Evolutionary conservation across 2,797 vertebrate genomes (phyloP), one percentile per base, ranked within the genome.

Genomic region (Sarcoramphus papa): DNA sequence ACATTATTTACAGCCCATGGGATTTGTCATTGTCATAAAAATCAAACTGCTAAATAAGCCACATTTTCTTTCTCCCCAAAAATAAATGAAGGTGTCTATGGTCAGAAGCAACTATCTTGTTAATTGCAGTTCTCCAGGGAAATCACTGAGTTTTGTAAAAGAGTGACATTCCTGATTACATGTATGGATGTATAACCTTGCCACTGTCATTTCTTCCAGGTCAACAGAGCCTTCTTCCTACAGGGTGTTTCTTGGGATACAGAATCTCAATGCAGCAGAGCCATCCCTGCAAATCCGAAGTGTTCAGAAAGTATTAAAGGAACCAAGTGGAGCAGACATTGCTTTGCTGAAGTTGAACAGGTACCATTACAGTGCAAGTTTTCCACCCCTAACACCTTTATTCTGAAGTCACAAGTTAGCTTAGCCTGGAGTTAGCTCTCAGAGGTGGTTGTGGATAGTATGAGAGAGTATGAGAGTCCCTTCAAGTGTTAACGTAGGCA

Each of bases 301-400:
- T 6, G 97, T 99, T 92, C 84, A 96, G 8, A 98, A 96, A 94
- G 30, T 99, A 65, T 85, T 99, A 70, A 50, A 90, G 88, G 99
- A 89, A 73, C 98, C 98, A 22, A 16, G 2, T 2, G 24, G 95
- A 35, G 98, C 97, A 3, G 99, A 99, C 73, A 98, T 99, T 7
- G 99, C 99, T 65, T 97, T 99, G 96, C 97, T 99, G 85, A 99
- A 99, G 93, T 97, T 99, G 54, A 96, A 92, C 43, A 98, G 96
- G 99, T 99, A 97, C 22, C 2, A 3, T 9, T 57, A 85, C 33
- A 48, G 21, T n/a, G 3, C 5, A n/a, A n/a, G 27, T 12, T 57
- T 65, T 57, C 51, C 21, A 35, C 14, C 10, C 21, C 15, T 68
- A 56, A 41, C 15, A 50, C 11, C 14, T 83, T 59, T 64, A 41